Evolutionary conservation across 1,140 invertebrate species (phyloP).

Genomic region (Bombus huntii): DNA sequence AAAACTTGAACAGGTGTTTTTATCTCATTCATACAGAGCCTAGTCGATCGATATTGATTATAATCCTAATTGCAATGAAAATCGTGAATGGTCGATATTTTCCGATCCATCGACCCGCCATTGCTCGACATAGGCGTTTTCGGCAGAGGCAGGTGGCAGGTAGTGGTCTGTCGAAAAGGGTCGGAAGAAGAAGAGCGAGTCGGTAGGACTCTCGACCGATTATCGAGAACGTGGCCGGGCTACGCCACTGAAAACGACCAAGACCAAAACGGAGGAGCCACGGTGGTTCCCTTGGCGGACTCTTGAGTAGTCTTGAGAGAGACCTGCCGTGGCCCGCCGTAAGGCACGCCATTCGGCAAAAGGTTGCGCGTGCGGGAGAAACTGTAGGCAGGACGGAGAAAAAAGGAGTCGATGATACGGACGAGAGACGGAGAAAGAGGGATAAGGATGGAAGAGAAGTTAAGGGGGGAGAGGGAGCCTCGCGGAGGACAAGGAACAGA

Average conservation of each 20-base stretch:
- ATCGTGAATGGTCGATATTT: slow-evolving; percentile 11
- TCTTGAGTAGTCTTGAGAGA: slow-evolving; percentile 5
- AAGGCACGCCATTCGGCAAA: slow-evolving; percentile 69
- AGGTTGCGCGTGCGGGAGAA: slow-evolving; percentile 57
- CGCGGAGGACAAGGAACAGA: slow-evolving; percentile 28
- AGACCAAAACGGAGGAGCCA: slow-evolving; percentile 62
- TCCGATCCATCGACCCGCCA: not conserved
- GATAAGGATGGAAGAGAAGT: not conserved
- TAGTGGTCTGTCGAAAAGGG: slow-evolving; percentile 15
- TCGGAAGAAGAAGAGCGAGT: slow-evolving; percentile 4
- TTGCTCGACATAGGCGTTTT: slow-evolving; percentile 20
- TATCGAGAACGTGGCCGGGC: slow-evolving; percentile 60
- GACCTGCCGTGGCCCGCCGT: slow-evolving; percentile 56
- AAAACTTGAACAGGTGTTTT: too few relatives aligned
- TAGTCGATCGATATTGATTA: too few relatives aligned
- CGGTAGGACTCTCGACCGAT: slow-evolving; percentile 63
- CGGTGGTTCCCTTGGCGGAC: slow-evolving; percentile 38
- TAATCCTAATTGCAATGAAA: not conserved
- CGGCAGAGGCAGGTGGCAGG: slow-evolving; percentile 58
- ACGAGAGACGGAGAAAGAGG: not conserved
- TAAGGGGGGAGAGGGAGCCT: not conserved
- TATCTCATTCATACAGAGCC: too few relatives aligned
- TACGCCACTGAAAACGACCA: slow-evolving; percentile 62
- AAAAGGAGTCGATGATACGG: not conserved
- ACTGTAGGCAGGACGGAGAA: not conserved